Percentiles rank a stretch among this genome's conserved stretches.
These are phyloP conservation scores for Holothuria leucospilota DNA, from an alignment of 53 echinoderm and acorn worm genomes.

Conservation along the genomic window DNA sequence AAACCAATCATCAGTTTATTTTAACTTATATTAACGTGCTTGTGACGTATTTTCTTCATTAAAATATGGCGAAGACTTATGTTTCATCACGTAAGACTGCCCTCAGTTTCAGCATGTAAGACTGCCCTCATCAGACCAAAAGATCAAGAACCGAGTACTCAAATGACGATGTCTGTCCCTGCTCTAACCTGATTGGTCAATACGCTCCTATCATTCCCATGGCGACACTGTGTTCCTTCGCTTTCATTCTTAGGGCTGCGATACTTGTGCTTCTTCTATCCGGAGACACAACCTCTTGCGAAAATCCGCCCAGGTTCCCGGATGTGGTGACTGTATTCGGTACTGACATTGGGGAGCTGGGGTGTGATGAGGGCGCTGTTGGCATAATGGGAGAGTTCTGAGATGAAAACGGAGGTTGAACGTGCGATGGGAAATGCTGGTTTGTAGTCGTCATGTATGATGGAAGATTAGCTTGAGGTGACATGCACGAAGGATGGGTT, in stretches of 20 bases:
- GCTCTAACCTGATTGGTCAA: slow-evolving; percentile 43
- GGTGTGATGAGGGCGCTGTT: slow-evolving; percentile 44
- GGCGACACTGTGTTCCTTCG: slow-evolving; percentile 95
- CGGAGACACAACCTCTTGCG: slow-evolving; percentile 68
- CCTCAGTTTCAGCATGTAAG: too few relatives aligned
- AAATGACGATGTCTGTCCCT: too few relatives aligned
- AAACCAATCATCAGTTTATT: too few relatives aligned
- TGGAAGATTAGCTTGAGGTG: slow-evolving; percentile 77
- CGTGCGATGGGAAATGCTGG: slow-evolving; percentile 70
- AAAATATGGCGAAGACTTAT: too few relatives aligned
- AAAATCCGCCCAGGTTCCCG: slow-evolving; percentile 21
- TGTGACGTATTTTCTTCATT: too few relatives aligned
- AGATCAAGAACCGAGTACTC: too few relatives aligned
- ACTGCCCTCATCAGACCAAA: too few relatives aligned
- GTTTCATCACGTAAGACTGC: too few relatives aligned
- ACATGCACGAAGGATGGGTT: slow-evolving; percentile 83
- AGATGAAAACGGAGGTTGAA: slow-evolving; percentile 69
- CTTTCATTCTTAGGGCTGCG: slow-evolving; percentile 90
- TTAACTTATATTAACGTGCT: too few relatives aligned
- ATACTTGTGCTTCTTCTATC: slow-evolving; percentile 90
- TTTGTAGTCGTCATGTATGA: slow-evolving; percentile 91
- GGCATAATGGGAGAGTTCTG: slow-evolving; percentile 59
- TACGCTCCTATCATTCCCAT: slow-evolving; percentile 95
- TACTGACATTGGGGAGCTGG: slow-evolving; percentile 54
- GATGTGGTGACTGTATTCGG: slow-evolving; percentile 66